Evolutionary conservation across 2,888 invertebrate genomes (phyloP), one percentile per base, ranked within the genome.

Genomic region (Heliconius ethilla): DNA sequence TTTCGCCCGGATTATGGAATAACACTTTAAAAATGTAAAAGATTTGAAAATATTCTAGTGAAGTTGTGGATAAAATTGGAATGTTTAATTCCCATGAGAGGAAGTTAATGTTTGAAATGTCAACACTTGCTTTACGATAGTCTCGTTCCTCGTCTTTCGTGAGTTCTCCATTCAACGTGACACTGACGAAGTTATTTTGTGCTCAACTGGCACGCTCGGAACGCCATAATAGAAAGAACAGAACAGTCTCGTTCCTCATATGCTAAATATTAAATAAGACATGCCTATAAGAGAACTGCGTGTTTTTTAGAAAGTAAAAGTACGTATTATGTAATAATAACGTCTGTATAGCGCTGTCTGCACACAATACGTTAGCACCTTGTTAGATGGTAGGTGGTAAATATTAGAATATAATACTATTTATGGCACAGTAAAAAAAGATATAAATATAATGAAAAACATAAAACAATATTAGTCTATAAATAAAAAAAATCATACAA

Each of bases 241-340:
- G 29, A 29, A 29, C 29, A 55, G 55, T 22, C 55, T 55, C 40
- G 29, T 65, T 45, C 5, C 45, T 7, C 15, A 25, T n/a, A 40
- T 18, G 29, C 51, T 2, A 70, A 22, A 45, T 51, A 55, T 29
- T 18, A n/a, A 70, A 2, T 25, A 25, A 40, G 2, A n/a, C 3
- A 59, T n/a, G 55, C 15, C 22, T 29, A 4, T 59, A 59, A 33
- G 13, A 40, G 37, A 67, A 10, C 29, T 15, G 70, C n/a, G n/a
- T 59, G 10, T 59, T 33, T 25, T 72, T 59, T 72, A 72, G 59
- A 72, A 72, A 72, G 70, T 55, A 59, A 72, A 72, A 72, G 59
- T 59, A 13, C 22, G 15, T 29, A 33, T 72, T 72, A 72, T 59
- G 59, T 33, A 72, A 59, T 37, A n/a, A 11, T 33, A n/a, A 15